Evolutionary conservation across 2,888 invertebrate species (phyloP), one percentile per base, ranked within the genome.

Genomic region (Drosophila meridiana): DNA sequence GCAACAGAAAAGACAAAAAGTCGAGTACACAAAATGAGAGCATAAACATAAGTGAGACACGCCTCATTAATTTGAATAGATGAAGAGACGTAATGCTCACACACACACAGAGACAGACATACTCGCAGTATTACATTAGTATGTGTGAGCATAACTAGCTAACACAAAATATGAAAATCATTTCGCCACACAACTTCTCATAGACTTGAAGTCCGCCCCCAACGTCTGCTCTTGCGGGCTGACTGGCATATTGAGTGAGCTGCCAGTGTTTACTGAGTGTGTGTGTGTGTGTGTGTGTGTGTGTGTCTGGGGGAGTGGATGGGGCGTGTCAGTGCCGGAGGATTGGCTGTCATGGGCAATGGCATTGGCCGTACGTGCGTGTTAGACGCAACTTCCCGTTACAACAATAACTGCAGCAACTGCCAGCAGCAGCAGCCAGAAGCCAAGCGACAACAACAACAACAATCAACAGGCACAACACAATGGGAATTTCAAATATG

Each of bases 341-440:
- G 59, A 77, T 72, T 76, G 76, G 63, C 76, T 73, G 76, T 69
- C 78, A 72, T 78, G 76, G 68, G 62, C 64, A 76, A 70, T 69
- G 82, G 72, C 76, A 70, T 66, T 79, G 70, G 76, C 26, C 53
- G 76, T 86, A 86, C 83, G 87, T 83, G 87, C 83, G 83, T 83
- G 83, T 87, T 83, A 78, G 82, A 87, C 84, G 78, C 78, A 83
- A 86, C 83, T 86, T 86, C 76, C 87, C 87, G 87, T 78, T 86
- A 81, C 84, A 79, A 68, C 67, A 76, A 62, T 61, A 70, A 61
- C 71, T 78, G 50, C 36, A 50, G 14, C 67, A 38, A 7, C 11
- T 55, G 30, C 63, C 11, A 61, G 30, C 62, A 38, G 40, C 30
- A 67, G 42, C 58, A 50, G 43, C 45, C 50, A 60, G 43, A 48